phyloP scores from a whole-genome alignment of 2,797 vertebrate genomes.

The Crax fasciolata region DNA sequence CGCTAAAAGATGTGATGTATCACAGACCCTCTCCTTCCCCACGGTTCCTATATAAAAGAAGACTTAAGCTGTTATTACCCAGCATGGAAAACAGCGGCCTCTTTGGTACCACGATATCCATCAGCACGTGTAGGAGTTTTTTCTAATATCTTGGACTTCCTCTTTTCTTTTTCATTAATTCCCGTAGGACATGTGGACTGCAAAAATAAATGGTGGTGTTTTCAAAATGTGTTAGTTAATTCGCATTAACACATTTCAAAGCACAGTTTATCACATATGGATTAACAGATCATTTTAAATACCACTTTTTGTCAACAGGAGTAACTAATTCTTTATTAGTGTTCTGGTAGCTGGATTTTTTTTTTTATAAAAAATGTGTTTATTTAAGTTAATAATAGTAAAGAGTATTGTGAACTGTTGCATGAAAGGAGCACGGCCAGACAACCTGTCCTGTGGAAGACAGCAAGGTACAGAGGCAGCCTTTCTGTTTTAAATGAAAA shows the following conservation, averaged over 20 bases:
- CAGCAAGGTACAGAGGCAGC: background rate
- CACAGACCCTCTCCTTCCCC: background rate
- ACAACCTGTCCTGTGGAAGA: background rate
- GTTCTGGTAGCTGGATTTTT: background rate
- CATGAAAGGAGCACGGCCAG: background rate
- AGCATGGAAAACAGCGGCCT: background rate
- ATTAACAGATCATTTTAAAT: background rate
- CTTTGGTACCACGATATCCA: background rate
- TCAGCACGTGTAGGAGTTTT: background rate
- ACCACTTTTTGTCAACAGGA: background rate
- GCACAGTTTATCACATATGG: background rate
- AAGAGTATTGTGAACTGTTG: background rate
- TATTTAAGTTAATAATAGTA: background rate
- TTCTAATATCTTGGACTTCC: background rate
- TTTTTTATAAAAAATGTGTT: background rate
- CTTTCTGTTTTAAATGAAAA: conserved; percentile 5
- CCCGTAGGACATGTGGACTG: background rate
- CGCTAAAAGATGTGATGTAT: background rate
- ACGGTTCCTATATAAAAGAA: background rate
- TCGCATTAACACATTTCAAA: background rate
- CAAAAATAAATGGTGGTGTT: background rate
- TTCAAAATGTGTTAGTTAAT: background rate
- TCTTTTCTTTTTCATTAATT: background rate
- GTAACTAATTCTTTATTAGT: background rate
- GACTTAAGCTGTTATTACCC: background rate